Evolutionary conservation across 2,888 invertebrate genomes (phyloP).

Genomic region (Andrena flavipes): DNA sequence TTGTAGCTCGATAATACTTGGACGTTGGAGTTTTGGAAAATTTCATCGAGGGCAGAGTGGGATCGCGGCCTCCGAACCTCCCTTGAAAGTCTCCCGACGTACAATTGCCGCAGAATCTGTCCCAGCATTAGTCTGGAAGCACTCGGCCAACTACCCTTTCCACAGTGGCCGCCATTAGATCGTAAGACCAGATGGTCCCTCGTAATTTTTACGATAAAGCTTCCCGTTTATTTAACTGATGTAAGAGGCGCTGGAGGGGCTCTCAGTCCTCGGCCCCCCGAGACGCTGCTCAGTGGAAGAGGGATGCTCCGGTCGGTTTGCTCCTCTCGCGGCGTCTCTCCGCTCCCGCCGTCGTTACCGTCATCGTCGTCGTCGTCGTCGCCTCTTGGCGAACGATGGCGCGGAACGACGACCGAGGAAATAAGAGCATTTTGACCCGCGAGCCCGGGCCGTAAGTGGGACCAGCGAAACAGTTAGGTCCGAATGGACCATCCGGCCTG

Average conservation of each 20-base stretch:
- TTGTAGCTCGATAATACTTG: constrained; percentile 24
- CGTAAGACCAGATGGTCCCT: constrained; percentile 1
- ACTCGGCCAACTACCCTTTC: neutral
- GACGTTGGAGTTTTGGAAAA: neutral
- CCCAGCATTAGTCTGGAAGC: neutral
- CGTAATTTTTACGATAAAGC: constrained; percentile 41
- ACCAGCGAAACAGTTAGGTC: constrained; percentile 71
- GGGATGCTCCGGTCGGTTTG: constrained; percentile 9
- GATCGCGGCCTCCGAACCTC: neutral
- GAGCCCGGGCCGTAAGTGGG: constrained; percentile 54
- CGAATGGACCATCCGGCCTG: constrained; percentile 66
- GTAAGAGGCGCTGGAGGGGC: constrained; percentile 24
- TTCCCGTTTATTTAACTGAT: constrained; percentile 40
- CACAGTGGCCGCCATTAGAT: constrained; percentile 9
- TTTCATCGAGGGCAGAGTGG: too few relatives aligned
- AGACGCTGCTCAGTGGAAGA: neutral
- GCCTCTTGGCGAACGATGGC: constrained; percentile 19
- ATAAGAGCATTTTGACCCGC: constrained; percentile 60
- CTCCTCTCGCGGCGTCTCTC: neutral
- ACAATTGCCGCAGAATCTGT: neutral
- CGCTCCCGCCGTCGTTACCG: constrained; percentile 27
- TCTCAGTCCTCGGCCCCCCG: neutral
- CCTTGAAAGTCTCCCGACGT: neutral
- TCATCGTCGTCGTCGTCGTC: constrained; percentile 12
- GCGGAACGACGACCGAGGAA: constrained; percentile 39